These are phyloP conservation scores for Cacajao melanocephalus DNA, from an alignment of 2,797 vertebrate species.

Conservation along the genomic window DNA sequence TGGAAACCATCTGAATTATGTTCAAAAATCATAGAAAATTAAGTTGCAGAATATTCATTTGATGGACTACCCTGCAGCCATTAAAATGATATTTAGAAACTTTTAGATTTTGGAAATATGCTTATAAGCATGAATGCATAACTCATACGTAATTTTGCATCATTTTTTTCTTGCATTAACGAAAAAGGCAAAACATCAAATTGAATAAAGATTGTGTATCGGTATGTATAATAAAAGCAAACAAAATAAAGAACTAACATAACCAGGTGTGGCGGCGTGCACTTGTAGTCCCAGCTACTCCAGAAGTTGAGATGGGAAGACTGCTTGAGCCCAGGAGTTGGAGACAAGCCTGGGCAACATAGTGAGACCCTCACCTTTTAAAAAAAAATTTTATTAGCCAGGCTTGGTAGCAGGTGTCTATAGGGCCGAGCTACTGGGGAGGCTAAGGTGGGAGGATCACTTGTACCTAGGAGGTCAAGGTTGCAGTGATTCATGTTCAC, in stretches of 20 bases:
- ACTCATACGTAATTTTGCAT: not conserved
- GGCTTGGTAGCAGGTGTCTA: no score
- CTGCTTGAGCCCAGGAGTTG: no score
- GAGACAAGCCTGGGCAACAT: no score
- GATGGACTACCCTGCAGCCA: not conserved
- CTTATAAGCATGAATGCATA: not conserved
- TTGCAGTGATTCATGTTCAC: no score
- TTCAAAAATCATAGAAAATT: not conserved
- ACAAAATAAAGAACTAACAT: slow-evolving; percentile 17
- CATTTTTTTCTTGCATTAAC: not conserved
- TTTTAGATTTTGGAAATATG: not conserved
- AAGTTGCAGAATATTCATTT: not conserved
- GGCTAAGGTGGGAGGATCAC: no score
- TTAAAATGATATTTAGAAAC: not conserved
- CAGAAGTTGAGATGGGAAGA: no score
- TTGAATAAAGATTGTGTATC: not conserved
- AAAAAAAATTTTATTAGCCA: no score
- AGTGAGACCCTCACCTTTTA: no score
- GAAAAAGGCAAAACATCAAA: slow-evolving; percentile 13
- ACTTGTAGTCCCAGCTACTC: no score
- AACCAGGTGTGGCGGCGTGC: no score
- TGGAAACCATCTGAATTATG: not conserved
- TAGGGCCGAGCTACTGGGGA: no score
- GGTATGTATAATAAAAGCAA: not conserved
- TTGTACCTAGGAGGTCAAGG: no score